phyloP scores from a whole-genome alignment of 2,797 vertebrate genomes.

The Clarias fuscus region DNA sequence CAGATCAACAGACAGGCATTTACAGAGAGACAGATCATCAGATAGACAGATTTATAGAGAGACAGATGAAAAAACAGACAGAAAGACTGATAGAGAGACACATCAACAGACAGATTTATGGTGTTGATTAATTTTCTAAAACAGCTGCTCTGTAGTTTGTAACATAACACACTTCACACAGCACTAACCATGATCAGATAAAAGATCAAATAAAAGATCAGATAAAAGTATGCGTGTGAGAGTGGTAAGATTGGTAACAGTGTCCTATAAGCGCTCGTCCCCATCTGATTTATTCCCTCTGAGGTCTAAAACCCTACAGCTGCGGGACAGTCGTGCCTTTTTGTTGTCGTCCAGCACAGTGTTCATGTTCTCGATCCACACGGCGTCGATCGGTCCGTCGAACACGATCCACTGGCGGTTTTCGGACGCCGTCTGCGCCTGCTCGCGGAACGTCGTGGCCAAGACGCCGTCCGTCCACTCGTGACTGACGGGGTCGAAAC shows the following conservation, averaged over 20 bases:
- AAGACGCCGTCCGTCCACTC: slow-evolving; percentile 93
- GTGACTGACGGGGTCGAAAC: slow-evolving; percentile 87
- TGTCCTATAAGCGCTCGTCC: background rate
- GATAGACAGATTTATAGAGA: too few relatives aligned
- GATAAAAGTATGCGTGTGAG: too few relatives aligned
- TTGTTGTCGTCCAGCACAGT: slow-evolving; percentile 96
- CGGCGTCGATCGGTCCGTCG: slow-evolving; percentile 92
- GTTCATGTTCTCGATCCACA: slow-evolving; percentile 99
- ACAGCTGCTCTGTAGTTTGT: background rate
- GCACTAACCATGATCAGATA: too few relatives aligned
- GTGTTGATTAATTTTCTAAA: background rate
- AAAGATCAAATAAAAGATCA: too few relatives aligned
- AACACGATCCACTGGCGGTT: slow-evolving; percentile 92
- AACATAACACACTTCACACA: background rate
- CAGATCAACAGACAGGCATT: background rate
- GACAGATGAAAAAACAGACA: too few relatives aligned
- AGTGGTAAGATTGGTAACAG: too few relatives aligned
- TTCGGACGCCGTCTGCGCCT: slow-evolving; percentile 80
- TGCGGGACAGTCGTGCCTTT: slow-evolving; percentile 74
- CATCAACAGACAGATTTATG: background rate
- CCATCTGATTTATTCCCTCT: background rate
- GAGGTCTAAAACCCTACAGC: background rate
- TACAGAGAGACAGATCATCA: background rate
- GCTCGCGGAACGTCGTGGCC: slow-evolving; percentile 84
- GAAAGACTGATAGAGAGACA: too few relatives aligned